Conservation (phyloP, 2,113 vertebrate genomes). For the Scolopax mira region DNA sequence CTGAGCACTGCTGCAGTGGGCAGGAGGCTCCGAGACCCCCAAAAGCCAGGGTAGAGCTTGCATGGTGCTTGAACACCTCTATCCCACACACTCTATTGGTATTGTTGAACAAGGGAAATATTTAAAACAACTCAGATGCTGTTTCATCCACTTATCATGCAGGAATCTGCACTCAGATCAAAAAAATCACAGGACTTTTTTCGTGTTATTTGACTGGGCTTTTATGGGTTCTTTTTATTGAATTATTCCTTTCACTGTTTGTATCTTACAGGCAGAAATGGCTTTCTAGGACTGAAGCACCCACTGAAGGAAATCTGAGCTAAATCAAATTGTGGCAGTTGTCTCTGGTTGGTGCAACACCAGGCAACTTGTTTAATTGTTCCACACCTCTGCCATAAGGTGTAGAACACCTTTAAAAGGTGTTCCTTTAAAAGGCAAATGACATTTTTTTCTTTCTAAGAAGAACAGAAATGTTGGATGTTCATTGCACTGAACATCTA, state of each 20-base stretch:
- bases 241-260: not conserved
- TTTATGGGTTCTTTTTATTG: not conserved
- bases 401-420: too few relatives aligned
- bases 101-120: not conserved
- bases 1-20: not conserved
- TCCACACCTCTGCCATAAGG: not conserved
- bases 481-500: not conserved
- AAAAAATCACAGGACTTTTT: not conserved
- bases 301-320: not conserved
- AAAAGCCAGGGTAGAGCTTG: not conserved
- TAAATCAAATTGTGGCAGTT: not conserved
- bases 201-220: not conserved
- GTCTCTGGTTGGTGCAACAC: not conserved
- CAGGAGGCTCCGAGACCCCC: not conserved
- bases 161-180: not conserved
- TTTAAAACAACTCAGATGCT: not conserved
- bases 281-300: not conserved
- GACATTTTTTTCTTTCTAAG: not conserved
- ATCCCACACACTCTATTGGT: too few relatives aligned
- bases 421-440: not conserved
- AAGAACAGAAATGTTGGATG: not conserved
- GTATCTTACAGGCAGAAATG: not conserved
- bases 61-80: accelerated
- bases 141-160: not conserved
- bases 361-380: not conserved